Conservation (phyloP, 2,113 vertebrate genomes). For the Hucho hucho region DNA sequence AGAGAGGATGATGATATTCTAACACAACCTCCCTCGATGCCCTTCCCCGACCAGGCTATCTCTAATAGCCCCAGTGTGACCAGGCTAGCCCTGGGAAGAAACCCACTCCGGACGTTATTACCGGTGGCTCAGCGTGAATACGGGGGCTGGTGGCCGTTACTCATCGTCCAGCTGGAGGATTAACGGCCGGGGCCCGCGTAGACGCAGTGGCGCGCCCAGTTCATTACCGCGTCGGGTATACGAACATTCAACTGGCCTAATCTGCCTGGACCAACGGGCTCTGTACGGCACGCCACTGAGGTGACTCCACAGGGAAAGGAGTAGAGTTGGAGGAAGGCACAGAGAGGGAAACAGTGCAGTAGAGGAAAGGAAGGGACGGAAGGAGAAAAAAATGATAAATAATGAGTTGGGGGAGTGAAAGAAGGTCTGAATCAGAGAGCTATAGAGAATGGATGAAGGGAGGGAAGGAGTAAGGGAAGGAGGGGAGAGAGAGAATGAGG, state of each 20-base stretch:
- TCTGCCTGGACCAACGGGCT: conserved; percentile 20
- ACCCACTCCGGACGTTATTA: neutral
- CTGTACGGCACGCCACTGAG: neutral
- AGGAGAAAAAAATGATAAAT: conserved; percentile 1
- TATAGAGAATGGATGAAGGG: neutral
- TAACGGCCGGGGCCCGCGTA: conserved; percentile 42
- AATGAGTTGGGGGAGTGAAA: conserved; percentile 14
- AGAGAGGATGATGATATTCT: neutral
- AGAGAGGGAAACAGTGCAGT: neutral
- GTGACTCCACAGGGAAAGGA: neutral
- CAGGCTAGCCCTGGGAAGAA: too few species aligned
- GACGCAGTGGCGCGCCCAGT: conserved; percentile 43
- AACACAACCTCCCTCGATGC: neutral
- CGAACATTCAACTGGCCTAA: conserved; percentile 60
- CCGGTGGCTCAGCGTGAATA: neutral
- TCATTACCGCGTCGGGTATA: conserved; percentile 45
- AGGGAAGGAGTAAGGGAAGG: neutral
- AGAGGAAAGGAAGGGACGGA: neutral
- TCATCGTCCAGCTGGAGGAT: conserved; percentile 44
- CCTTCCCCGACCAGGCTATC: neutral
- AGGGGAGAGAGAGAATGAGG: conserved; percentile 14
- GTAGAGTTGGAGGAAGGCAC: neutral
- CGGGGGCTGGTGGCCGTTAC: neutral
- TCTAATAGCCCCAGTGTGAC: neutral
- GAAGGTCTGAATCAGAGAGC: neutral